Conservation (phyloP, 2,888 invertebrate genomes). For the Cynaeus angustus region DNA sequence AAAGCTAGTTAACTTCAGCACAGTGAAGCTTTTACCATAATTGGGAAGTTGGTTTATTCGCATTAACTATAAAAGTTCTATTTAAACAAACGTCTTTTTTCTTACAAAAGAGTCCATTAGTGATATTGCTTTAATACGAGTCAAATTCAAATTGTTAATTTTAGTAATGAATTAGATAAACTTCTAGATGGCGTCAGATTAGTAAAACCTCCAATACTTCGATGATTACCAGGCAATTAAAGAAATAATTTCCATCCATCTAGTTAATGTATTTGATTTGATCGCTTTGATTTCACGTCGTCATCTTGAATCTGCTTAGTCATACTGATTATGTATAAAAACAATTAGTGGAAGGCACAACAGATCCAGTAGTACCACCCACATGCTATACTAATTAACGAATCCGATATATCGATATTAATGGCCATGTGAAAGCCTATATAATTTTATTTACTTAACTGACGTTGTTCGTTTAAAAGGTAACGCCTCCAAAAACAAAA, state of each 20-base stretch:
- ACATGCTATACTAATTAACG: slow-evolving; percentile 61
- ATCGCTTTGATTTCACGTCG: slow-evolving; percentile 27
- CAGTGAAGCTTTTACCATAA: slow-evolving; percentile 28
- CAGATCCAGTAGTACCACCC: slow-evolving; percentile 58
- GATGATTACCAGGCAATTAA: slow-evolving; percentile 40
- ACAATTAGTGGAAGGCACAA: slow-evolving; percentile 55
- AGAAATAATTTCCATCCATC: slow-evolving; percentile 34
- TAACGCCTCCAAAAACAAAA: slow-evolving; percentile 67
- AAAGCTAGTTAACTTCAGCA: background rate
- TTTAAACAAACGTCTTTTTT: slow-evolving; percentile 31
- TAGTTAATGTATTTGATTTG: slow-evolving; percentile 28
- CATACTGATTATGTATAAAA: slow-evolving; percentile 54
- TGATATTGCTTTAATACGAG: slow-evolving; percentile 43
- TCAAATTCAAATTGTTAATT: slow-evolving; percentile 17
- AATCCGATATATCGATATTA: slow-evolving; percentile 62
- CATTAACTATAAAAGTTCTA: slow-evolving; percentile 17
- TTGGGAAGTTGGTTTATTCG: slow-evolving; percentile 26
- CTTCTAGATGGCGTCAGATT: slow-evolving; percentile 8
- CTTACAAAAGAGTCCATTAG: slow-evolving; percentile 46
- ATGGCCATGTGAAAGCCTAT: slow-evolving; percentile 63
- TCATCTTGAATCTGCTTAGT: slow-evolving; percentile 46
- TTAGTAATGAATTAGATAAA: slow-evolving; percentile 22
- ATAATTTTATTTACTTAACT: slow-evolving; percentile 68
- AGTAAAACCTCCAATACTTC: slow-evolving; percentile 25
- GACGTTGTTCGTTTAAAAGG: slow-evolving; percentile 65